phyloP scores from a whole-genome alignment of 2,797 vertebrate genomes.

The Sparidentex hasta region DNA sequence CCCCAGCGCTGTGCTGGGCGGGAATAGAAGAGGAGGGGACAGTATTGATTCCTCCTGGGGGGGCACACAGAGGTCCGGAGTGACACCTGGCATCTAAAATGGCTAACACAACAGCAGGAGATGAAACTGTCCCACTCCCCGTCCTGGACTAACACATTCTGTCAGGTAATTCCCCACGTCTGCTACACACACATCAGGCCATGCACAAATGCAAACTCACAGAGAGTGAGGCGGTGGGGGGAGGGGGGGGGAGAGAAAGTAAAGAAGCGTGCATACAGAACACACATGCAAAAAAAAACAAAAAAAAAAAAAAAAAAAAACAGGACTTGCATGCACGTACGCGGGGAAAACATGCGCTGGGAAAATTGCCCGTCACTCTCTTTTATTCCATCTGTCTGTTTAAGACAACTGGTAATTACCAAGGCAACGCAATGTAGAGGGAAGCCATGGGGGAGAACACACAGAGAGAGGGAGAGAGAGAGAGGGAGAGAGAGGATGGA shows the following conservation, averaged over 20 bases:
- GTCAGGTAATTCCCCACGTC: slow-evolving; percentile 81
- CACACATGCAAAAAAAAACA: slow-evolving; percentile 1
- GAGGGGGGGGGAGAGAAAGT: slow-evolving; percentile 30
- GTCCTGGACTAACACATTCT: slow-evolving; percentile 72
- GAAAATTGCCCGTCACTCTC: slow-evolving; percentile 85
- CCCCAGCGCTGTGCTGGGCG: slow-evolving; percentile 6
- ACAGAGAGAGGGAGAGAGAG: slow-evolving; percentile 52
- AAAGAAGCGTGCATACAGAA: slow-evolving; percentile 52
- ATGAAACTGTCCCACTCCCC: slow-evolving; percentile 74
- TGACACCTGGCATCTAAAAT: slow-evolving; percentile 73
- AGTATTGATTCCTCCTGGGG: slow-evolving; percentile 47
- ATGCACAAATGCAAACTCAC: slow-evolving; percentile 51
- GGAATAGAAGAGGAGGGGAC: slow-evolving; percentile 12
- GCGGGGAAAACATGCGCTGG: slow-evolving; percentile 69
- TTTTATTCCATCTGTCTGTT: slow-evolving; percentile 87
- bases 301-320: background rate
- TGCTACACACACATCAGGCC: slow-evolving; percentile 24
- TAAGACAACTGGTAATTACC: slow-evolving; percentile 87
- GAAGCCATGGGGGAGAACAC: slow-evolving; percentile 78
- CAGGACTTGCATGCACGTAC: slow-evolving; percentile 42
- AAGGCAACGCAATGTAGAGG: slow-evolving; percentile 77
- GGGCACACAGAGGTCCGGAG: slow-evolving; percentile 44
- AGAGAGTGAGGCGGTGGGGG: slow-evolving; percentile 8
- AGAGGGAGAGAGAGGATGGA: slow-evolving; percentile 61
- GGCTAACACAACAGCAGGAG: slow-evolving; percentile 62